Evolutionary conservation across 2,113 vertebrate species (phyloP).

Genomic region (Pangasianodon hypophthalmus): DNA sequence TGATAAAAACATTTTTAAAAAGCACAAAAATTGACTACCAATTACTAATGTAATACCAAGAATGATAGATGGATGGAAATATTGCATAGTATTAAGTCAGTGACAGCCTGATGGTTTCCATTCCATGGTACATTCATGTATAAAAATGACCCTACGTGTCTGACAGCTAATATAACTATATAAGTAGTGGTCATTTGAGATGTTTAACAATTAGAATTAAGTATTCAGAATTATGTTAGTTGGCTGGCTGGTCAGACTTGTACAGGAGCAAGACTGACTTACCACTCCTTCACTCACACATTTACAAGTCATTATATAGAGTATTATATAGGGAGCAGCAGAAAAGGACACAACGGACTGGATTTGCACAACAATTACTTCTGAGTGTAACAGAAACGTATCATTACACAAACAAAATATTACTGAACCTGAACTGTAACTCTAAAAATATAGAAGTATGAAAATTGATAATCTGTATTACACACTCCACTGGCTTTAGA

Average conservation of each 20-base stretch:
- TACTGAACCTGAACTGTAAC: neutral
- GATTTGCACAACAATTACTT: neutral
- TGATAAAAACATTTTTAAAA: constrained; percentile 12
- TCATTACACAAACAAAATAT: neutral
- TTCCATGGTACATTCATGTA: neutral
- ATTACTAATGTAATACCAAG: neutral
- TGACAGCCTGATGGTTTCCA: neutral
- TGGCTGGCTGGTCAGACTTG: neutral
- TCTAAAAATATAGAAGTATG: neutral
- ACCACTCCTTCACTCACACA: neutral
- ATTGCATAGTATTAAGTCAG: neutral
- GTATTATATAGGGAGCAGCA: neutral
- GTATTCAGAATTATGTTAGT: constrained; percentile 8
- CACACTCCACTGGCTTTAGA: neutral
- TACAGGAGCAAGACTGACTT: neutral
- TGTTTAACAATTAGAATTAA: neutral
- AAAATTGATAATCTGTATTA: too few species aligned
- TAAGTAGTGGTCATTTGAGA: neutral
- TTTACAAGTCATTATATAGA: neutral
- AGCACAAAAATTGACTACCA: neutral
- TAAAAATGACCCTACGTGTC: neutral
- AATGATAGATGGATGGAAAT: neutral
- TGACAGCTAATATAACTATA: neutral
- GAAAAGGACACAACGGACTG: neutral
- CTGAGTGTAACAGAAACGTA: neutral